Base-by-base conservation (phyloP, 1,140 invertebrate genomes). In the Heliothis subflexa region DNA sequence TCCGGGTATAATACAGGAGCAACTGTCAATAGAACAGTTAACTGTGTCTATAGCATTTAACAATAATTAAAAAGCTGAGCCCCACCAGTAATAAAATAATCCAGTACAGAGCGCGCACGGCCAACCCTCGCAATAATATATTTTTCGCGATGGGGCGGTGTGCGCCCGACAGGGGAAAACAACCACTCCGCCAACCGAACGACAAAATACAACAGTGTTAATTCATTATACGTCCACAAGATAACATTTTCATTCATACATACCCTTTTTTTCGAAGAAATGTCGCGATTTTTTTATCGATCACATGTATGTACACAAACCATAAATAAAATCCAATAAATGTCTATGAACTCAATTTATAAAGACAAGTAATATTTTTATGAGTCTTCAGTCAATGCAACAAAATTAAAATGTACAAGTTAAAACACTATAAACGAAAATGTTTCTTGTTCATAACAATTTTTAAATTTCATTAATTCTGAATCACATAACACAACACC, bases 271-370 rank as follows among this genome's bases (percentile, higher is more conserved):
- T 47, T 52, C 33, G 83, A 87, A 86, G 78, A 89, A 88, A 84
- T 84, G 54, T 76, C 49, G 79, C 73, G 75, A 86, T 84, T 85
- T 81, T 85, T 87, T 76, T 90, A 93, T 91, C 83, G 89, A 92
- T 94, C 91, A 92, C 92, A 91, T 91, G 87, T 89, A 85, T 85
- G 71, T 83, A 83, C 80, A 89, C 86, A 87, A 88, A 86, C 86
- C 82, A 82, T 78, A 85, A 89, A 87, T 84, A 76, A 82, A 85
- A 75, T 81, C 62, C 55, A 75, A 81, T 77, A 28, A 75, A 50
- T 16, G 14, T 25, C 25, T 21, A 73, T 59, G 70, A 59, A 73
- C 45, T 40, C 40, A 40, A 57, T 12, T 18, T 45, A 55, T 72
- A 21, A 9, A 62, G 16, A 16, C 72, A 71, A 13, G 18, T 45